Conservation (phyloP, 1,140 invertebrate genomes). For the Drosophila bocqueti region DNA sequence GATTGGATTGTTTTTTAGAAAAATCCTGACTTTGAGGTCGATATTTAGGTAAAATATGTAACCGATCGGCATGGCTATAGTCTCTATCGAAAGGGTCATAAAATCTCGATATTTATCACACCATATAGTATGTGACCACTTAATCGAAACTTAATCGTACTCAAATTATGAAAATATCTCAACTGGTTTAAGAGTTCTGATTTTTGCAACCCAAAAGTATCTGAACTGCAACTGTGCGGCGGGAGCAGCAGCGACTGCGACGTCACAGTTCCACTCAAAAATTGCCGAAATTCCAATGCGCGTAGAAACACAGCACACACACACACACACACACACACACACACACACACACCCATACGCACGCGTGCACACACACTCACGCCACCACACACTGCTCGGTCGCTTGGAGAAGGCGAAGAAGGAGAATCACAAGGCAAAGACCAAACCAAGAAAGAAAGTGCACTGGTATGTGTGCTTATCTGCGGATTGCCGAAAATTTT, state of each 20-base stretch:
- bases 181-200: too few species aligned
- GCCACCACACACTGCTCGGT: background rate
- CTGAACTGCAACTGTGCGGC: background rate
- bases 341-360: background rate
- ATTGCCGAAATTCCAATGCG: slow-evolving; percentile 70
- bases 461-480: slow-evolving; percentile 25
- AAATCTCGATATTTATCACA: too few species aligned
- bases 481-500: slow-evolving; percentile 50
- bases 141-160: too few species aligned
- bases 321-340: background rate
- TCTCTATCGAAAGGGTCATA: too few species aligned
- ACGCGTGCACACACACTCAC: background rate
- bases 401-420: slow-evolving; percentile 7
- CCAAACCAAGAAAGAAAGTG: slow-evolving; percentile 25
- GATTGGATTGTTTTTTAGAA: too few species aligned
- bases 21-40: too few species aligned
- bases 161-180: too few species aligned
- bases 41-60: too few species aligned
- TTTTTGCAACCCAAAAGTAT: too few species aligned
- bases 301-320: slow-evolving; percentile 13
- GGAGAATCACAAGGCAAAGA: slow-evolving; percentile 31
- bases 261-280: slow-evolving; percentile 61
- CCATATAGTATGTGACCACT: too few species aligned
- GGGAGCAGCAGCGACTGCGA: slow-evolving; percentile 14
- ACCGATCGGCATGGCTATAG: too few species aligned